Conservation (phyloP, 2,888 invertebrate species). For the Marasmarcha lunaedactyla region DNA sequence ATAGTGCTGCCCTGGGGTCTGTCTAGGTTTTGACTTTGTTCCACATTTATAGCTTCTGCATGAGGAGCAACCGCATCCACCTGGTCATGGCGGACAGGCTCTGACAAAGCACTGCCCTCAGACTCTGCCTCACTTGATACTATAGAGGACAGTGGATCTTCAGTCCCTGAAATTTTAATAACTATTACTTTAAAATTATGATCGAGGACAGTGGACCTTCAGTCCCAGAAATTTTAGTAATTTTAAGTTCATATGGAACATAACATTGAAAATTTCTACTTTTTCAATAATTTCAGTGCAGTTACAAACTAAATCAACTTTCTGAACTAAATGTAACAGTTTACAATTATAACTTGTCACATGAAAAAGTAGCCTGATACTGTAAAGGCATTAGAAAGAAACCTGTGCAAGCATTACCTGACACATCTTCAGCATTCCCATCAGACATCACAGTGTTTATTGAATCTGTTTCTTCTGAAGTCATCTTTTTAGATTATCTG, state of each 20-base stretch:
- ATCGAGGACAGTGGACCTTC: constrained; percentile 55
- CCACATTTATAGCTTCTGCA: constrained; percentile 23
- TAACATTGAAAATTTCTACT: too few species aligned
- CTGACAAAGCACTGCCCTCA: constrained; percentile 47
- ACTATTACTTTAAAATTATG: neutral
- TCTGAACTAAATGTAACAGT: neutral
- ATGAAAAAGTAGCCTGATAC: too few species aligned
- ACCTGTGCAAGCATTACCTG: too few species aligned
- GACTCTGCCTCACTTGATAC: constrained; percentile 61
- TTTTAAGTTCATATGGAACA: neutral
- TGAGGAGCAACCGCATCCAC: constrained; percentile 19
- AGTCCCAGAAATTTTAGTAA: constrained; percentile 27
- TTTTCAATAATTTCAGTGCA: too few species aligned
- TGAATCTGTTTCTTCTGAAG: constrained; percentile 50
- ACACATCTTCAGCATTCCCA: constrained; percentile 44
- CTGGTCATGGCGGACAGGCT: constrained; percentile 32
- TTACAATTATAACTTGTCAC: neutral
- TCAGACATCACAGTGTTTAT: constrained; percentile 47
- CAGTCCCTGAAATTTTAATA: constrained; percentile 31
- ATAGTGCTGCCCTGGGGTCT: constrained; percentile 18
- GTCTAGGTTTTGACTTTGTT: constrained; percentile 17
- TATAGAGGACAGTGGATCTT: constrained; percentile 60
- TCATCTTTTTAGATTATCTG: constrained; percentile 29
- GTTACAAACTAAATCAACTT: neutral
- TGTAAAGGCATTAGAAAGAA: too few species aligned